Base-by-base conservation (phyloP, 2,113 vertebrate species). In the Muscicapa adusta region DNA sequence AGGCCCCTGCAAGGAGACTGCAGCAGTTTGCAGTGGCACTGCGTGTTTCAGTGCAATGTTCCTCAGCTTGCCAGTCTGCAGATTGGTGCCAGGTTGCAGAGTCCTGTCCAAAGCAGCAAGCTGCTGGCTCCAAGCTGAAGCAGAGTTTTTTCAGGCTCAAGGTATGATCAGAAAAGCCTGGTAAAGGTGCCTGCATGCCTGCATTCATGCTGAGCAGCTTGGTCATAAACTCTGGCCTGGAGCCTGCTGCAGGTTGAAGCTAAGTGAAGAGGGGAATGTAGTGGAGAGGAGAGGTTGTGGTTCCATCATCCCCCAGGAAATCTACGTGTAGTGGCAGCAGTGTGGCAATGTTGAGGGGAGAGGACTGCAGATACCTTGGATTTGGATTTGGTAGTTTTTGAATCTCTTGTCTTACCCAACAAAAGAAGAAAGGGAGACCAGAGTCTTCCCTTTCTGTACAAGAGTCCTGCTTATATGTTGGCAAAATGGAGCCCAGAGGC, bases 1-100 rank as follows among this genome's bases (percentile, higher is more conserved):
- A 72, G 56, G 48, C 82, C 74, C 48, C 78, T 82, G 89, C 95
- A 96, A 96, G 89, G 93, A 96, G 89, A 95, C 93, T 96, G 96
- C 96, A 93, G 96, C 61, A 80, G 67, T 95, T 86, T 96, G 95
- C 28, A 0, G 75, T 90, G 79, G 68, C 89, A 23, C 67, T 88
- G 88, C 4, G 47, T 74, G 72, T 92, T 93, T 86, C 85, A 56
- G 79, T 73, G 88, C 90, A 58, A 47, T 54, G 85, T 83, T 94
- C 86, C 92, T 93, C 92, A 74, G 92, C 94, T 77, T 92, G 92
- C 92, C 92, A 95, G 90, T 85, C 90, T 92, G 95, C 85, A 33
- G 63, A 90, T 62, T 48, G 63, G 72, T 92, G 95, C 96, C 96
- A 96, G 92, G 79, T 86, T 95, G 85, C 91, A 93, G 95, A 94